Evolutionary conservation across 2,113 vertebrate genomes (phyloP).

Genomic region (Megalops atlanticus): DNA sequence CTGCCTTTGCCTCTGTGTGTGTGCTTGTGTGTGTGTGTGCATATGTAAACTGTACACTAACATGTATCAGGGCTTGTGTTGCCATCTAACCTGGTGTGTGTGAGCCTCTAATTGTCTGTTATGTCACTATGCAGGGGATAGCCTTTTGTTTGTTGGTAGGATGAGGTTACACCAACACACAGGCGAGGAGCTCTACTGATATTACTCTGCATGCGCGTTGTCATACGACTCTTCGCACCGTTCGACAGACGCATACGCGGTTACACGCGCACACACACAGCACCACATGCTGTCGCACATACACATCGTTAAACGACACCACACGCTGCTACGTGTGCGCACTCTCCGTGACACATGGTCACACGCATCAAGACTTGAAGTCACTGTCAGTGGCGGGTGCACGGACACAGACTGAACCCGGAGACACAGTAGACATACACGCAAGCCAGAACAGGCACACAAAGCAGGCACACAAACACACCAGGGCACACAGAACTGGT

Average conservation of each 20-base stretch:
- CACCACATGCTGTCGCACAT: background rate
- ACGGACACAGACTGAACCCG: background rate
- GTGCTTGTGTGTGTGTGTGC: constrained; percentile 4
- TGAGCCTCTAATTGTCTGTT: constrained; percentile 30
- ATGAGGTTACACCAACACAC: constrained; percentile 50
- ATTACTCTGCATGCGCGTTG: constrained; percentile 24
- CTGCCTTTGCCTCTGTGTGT: background rate
- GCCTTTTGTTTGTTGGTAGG: constrained; percentile 49
- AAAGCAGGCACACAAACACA: background rate
- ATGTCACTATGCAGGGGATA: constrained; percentile 43
- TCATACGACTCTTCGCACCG: background rate
- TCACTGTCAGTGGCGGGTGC: background rate
- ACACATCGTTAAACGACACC: background rate
- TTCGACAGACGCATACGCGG: background rate
- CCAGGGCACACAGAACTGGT: too few relatives aligned
- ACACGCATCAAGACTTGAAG: background rate
- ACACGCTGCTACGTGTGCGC: background rate
- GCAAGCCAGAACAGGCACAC: background rate
- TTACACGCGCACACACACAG: constrained; percentile 12
- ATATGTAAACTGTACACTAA: background rate
- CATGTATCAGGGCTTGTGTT: background rate
- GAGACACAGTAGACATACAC: background rate
- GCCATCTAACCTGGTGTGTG: background rate
- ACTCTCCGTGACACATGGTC: background rate
- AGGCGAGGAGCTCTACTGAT: constrained; percentile 29